Base-by-base conservation (phyloP, 2,888 invertebrate genomes). In the Phasia obesa region DNA sequence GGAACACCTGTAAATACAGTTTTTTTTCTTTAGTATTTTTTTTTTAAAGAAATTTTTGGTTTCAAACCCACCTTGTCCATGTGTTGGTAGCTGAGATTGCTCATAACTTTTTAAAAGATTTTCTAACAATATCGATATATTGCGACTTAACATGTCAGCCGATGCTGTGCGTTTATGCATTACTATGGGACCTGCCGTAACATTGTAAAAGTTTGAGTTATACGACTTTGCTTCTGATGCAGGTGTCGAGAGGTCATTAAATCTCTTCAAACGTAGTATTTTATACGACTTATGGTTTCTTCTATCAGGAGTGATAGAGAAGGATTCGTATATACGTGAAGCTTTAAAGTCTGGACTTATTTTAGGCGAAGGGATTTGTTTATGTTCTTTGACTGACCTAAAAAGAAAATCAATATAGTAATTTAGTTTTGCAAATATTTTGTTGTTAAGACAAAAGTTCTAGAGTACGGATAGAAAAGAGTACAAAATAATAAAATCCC, bases 41-140 rank as follows among this genome's bases (percentile, higher is more conserved):
- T 3, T n/a, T 15, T 19, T 9, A 31, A 0, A 5, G 17, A 2
- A 47, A 47, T 7, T 9, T 38, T 7, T 17, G 5, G 9, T 27
- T 21, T 21, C 0, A 19, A 0, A 25, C 81, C 65, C 86, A 96
- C 97, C 97, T 94, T 95, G 94, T 53, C 96, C 96, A 88, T 97
- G 96, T n/a, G 96, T 96, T 5, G 97, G 97, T 84, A 97, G 92
- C 88, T 97, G 97, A 25, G 96, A 97, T 89, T 96, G 96, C 90
- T 97, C 97, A 89, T 97, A 97, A 91, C 97, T 96, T 92, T 97
- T 96, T 86, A 97, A 92, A 47, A 97, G 93, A 89, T 97, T 97
- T 89, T 97, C 97, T 85, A 97, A 92, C 4, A 97, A 95, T 88
- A 95, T 93, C 0, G 97, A 96, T 85, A 97, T 97, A 89, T 97